These are phyloP conservation scores for Darevskia mixta DNA, from an alignment of 2,797 vertebrate genomes.

Conservation along the genomic window DNA sequence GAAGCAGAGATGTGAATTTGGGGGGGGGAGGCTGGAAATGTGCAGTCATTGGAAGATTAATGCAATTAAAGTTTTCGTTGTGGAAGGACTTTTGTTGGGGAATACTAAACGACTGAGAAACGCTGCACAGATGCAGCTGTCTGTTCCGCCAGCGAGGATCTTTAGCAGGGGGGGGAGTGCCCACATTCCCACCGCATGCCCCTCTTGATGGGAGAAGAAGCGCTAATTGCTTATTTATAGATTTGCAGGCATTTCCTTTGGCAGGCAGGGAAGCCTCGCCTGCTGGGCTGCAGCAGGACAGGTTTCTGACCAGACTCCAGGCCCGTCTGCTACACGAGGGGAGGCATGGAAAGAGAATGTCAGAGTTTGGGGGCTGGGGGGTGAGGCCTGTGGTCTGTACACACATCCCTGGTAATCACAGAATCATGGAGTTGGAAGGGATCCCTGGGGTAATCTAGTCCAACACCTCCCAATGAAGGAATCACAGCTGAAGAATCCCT, in stretches of 20 bases:
- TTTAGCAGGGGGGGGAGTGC: not conserved
- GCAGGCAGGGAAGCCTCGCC: slow-evolving; percentile 6
- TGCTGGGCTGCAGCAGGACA: not conserved
- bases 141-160: not conserved
- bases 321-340: no score
- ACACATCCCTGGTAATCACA: no score
- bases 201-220: not conserved
- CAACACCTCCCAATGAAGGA: no score
- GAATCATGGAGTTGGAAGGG: no score
- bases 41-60: slow-evolving; percentile 50
- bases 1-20: slow-evolving; percentile 34
- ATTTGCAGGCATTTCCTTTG: slow-evolving; percentile 50
- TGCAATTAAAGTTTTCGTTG: slow-evolving; percentile 50
- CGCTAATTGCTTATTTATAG: slow-evolving; percentile 48
- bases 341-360: no score
- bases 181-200: fast-evolving
- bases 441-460: fast-evolving
- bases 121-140: fast-evolving
- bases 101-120: slow-evolving; percentile 38
- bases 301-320: no score
- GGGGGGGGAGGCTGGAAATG: slow-evolving; percentile 34
- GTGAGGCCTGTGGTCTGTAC: no score
- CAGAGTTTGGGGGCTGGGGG: no score
- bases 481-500: no score
- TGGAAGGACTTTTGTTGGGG: not conserved